Evolutionary conservation across 2,888 invertebrate genomes (phyloP).

Genomic region (Euproctis similis): DNA sequence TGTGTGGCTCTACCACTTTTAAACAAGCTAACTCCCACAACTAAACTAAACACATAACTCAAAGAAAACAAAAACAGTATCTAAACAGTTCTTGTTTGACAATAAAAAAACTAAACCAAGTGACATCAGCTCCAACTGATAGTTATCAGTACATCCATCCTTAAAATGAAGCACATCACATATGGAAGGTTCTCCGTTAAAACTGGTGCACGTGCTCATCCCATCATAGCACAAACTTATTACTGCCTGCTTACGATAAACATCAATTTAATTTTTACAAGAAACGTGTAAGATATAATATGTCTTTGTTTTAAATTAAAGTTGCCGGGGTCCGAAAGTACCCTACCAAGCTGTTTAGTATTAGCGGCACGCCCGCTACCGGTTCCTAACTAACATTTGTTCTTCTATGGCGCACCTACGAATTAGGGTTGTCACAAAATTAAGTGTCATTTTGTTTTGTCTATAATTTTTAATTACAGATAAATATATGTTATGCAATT

Average conservation of each 20-base stretch:
- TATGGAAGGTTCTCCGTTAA: conserved; percentile 46
- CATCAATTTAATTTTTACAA: conserved; percentile 67
- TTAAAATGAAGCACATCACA: conserved; percentile 27
- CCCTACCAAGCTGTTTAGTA: conserved; percentile 60
- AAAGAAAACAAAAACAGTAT: no score
- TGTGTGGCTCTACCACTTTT: no score
- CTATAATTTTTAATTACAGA: no score
- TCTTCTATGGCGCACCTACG: conserved; percentile 30
- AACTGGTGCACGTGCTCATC: conserved; percentile 66
- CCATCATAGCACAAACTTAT: conserved; percentile 49
- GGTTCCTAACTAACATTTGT: conserved; percentile 54
- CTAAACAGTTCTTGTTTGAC: no score
- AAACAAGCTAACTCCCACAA: no score
- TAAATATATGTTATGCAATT: no score
- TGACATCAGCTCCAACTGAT: conserved; percentile 17
- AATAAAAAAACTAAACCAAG: conserved; percentile 1
- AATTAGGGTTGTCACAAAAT: conserved; percentile 14
- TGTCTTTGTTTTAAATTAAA: conserved; percentile 49
- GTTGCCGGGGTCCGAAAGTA: conserved; percentile 35
- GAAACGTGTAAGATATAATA: conserved; percentile 63
- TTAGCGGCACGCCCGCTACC: conserved; percentile 69
- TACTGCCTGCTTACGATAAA: conserved; percentile 63
- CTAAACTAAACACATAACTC: no score
- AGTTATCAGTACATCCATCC: conserved; percentile 20
- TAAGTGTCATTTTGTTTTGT: no score